These are phyloP conservation scores for Potamarius usumacintae DNA, from an alignment of 2,113 vertebrate species.

Conservation along the genomic window DNA sequence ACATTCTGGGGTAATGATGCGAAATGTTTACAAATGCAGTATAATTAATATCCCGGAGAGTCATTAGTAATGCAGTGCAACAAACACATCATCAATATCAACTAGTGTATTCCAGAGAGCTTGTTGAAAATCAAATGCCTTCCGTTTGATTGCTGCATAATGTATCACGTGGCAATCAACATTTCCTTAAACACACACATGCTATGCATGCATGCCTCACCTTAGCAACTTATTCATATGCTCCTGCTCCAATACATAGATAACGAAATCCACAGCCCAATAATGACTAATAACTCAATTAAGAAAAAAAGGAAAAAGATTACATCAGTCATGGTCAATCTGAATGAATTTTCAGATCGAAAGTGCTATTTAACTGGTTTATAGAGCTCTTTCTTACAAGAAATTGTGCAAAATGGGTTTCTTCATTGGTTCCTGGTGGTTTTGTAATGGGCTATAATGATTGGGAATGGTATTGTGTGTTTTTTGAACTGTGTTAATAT, in stretches of 20 bases:
- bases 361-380: background rate
- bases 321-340: background rate
- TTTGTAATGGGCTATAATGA: slow-evolving; percentile 1
- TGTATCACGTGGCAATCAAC: slow-evolving; percentile 26
- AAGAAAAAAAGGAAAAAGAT: background rate
- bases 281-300: background rate
- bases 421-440: background rate
- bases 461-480: background rate
- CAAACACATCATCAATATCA: slow-evolving; percentile 54
- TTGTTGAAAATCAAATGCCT: slow-evolving; percentile 45
- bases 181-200: background rate
- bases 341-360: background rate
- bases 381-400: background rate
- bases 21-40: slow-evolving; percentile 37
- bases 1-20: slow-evolving; percentile 7
- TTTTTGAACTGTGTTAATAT: background rate
- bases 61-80: slow-evolving; percentile 54
- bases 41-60: slow-evolving; percentile 29
- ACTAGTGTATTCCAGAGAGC: slow-evolving; percentile 42
- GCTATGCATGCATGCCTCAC: background rate
- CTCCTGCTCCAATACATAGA: background rate
- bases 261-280: background rate
- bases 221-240: background rate
- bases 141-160: slow-evolving; percentile 38
- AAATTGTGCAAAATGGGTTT: background rate